phyloP scores from a whole-genome alignment of 1,140 invertebrate genomes.

The Drosophila lacertosa region DNA sequence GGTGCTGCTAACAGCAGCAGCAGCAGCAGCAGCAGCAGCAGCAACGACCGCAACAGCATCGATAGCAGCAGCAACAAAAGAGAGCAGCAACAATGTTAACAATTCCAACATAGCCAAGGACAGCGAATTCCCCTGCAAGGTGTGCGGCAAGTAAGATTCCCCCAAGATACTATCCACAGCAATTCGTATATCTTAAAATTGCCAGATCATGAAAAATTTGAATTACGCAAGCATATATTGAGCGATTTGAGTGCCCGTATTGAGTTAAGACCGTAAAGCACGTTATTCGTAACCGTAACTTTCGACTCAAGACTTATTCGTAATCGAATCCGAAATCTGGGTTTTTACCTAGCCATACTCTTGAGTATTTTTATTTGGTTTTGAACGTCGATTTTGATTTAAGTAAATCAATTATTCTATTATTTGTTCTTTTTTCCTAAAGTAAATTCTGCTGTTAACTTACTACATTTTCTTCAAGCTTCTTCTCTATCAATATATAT shows the following conservation, averaged over 20 bases:
- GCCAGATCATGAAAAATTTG: constrained; percentile 49
- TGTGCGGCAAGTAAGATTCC: constrained; percentile 98
- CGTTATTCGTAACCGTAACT: constrained; percentile 67
- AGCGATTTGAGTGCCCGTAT: constrained; percentile 78
- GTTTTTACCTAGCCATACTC: constrained; percentile 11
- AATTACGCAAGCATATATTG: constrained; percentile 52
- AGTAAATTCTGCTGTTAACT: background rate
- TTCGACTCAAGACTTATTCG: constrained; percentile 20
- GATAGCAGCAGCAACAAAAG: constrained; percentile 7
- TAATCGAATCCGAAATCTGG: constrained; percentile 42
- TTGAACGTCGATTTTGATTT: constrained; percentile 12
- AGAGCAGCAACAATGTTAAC: constrained; percentile 35
- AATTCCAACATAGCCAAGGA: constrained; percentile 62
- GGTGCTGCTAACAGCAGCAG: background rate
- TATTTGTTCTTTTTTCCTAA: no score
- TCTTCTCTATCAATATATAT: background rate
- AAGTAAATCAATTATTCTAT: background rate
- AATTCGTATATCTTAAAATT: constrained; percentile 30
- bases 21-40: background rate
- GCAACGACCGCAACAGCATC: constrained; percentile 9
- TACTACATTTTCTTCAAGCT: constrained; percentile 9
- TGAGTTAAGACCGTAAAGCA: constrained; percentile 80
- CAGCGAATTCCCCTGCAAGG: constrained; percentile 95
- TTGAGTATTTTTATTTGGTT: constrained; percentile 4
- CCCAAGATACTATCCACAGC: constrained; percentile 70